A percentile compares a stretch with the other conserved stretches of the same genome.
phyloP scores from a whole-genome alignment of 2,797 vertebrate species.

The Melanotaenia parkinsoni region DNA sequence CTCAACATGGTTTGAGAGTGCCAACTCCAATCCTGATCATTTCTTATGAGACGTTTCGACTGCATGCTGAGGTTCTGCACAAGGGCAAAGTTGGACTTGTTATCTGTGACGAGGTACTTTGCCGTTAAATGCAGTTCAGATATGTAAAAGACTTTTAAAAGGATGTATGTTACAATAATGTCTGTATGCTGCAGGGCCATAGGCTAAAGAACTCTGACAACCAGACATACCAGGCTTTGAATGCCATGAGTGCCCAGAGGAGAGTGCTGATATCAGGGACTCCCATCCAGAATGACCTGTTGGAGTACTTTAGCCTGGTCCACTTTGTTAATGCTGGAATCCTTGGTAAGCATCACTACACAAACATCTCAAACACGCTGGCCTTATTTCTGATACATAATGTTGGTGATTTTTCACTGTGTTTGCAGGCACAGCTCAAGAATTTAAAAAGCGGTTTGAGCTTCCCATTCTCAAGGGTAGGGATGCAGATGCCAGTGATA shows the following conservation, averaged over 20 bases:
- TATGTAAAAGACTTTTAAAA: neutral
- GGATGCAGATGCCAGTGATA: conserved; percentile 91
- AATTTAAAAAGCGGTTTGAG: conserved; percentile 97
- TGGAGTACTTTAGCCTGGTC: conserved; percentile 98
- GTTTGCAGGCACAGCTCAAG: conserved; percentile 90
- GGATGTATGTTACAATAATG: neutral
- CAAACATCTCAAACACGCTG: neutral
- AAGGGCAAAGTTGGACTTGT: conserved; percentile 92
- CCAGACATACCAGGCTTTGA: conserved; percentile 96
- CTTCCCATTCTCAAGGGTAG: conserved; percentile 94
- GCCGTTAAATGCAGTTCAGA: neutral
- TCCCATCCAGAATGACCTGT: conserved; percentile 96
- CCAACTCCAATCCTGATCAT: conserved; percentile 95
- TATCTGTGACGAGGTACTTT: conserved; percentile 94
- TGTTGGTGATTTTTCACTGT: neutral
- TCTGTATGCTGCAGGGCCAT: conserved; percentile 85
- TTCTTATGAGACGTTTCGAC: conserved; percentile 96
- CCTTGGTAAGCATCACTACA: conserved; percentile 84
- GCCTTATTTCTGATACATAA: neutral
- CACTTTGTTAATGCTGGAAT: conserved; percentile 97
- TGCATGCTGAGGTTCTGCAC: conserved; percentile 91
- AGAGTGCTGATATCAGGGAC: conserved; percentile 97
- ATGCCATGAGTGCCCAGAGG: conserved; percentile 89
- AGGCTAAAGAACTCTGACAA: conserved; percentile 98
- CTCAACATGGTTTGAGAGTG: conserved; percentile 88